Conservation (phyloP, 2,888 invertebrate species). For the Lasioglossum oenotherae region DNA sequence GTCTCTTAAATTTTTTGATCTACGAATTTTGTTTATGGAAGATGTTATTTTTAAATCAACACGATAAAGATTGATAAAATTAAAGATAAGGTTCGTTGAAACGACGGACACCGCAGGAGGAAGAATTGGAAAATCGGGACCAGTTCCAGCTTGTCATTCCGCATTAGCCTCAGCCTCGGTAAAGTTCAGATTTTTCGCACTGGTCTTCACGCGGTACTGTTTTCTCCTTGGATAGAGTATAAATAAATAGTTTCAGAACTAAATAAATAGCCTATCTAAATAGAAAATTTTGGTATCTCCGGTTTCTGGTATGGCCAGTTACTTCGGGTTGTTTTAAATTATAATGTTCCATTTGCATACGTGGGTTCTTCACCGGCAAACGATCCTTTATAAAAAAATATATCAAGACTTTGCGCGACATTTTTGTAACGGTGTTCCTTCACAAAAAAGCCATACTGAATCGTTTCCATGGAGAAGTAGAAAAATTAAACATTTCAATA, state of each 20-base stretch:
- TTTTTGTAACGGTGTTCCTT: constrained; percentile 9
- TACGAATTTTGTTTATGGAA: not conserved
- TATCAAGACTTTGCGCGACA: constrained; percentile 3
- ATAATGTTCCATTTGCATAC: constrained; percentile 43
- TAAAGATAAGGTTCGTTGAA: constrained; percentile 14
- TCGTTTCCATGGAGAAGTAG: not conserved
- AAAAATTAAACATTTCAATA: constrained; percentile 19
- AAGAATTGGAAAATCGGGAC: not conserved
- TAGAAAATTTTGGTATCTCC: constrained; percentile 22
- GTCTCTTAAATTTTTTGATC: not conserved
- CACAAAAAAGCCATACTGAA: not conserved
- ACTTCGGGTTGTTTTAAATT: constrained; percentile 8
- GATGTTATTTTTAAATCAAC: constrained; percentile 1
- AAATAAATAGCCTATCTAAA: constrained; percentile 3
- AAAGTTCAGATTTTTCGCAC: too few species aligned
- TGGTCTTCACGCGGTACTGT: too few species aligned
- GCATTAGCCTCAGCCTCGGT: too few species aligned
- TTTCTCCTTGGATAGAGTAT: too few species aligned
- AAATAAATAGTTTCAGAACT: not conserved
- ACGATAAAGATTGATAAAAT: constrained; percentile 22
- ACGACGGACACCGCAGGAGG: not conserved
- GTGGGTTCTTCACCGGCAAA: constrained; percentile 3
- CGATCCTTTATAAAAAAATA: constrained; percentile 4
- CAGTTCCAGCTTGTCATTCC: not conserved
- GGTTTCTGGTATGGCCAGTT: not conserved